These are phyloP conservation scores for Trematomus loennbergii DNA, from an alignment of 2,113 vertebrate genomes.

Conservation along the genomic window DNA sequence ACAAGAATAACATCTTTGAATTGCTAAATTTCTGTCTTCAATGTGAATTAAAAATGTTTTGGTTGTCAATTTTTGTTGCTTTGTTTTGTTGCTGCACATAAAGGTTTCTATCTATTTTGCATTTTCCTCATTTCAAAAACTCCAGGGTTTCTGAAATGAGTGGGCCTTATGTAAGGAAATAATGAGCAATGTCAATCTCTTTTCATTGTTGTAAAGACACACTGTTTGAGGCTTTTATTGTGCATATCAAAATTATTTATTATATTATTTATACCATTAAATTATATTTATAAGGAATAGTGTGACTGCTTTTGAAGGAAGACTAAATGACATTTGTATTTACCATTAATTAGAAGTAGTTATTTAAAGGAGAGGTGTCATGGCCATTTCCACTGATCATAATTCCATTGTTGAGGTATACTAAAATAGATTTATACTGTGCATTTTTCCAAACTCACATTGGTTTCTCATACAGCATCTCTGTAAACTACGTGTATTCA, in stretches of 20 bases:
- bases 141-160: background rate
- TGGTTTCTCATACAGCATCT: no score
- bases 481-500: no score
- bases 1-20: slow-evolving; percentile 18
- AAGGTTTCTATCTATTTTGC: slow-evolving; percentile 9
- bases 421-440: no score
- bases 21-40: slow-evolving; percentile 13
- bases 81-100: slow-evolving; percentile 5
- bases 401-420: no score
- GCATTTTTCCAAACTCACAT: no score
- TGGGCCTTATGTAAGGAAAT: background rate
- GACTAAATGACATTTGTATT: background rate
- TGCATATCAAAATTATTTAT: background rate
- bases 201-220: background rate
- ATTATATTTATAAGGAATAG: background rate
- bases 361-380: no score
- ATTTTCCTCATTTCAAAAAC: slow-evolving; percentile 14
- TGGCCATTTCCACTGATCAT: no score
- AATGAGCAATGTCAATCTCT: slow-evolving; percentile 6
- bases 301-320: background rate
- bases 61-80: background rate
- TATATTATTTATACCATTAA: no score
- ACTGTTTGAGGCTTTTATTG: background rate
- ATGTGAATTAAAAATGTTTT: slow-evolving; percentile 2
- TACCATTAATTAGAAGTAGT: background rate